phyloP scores from a whole-genome alignment of 2,113 vertebrate genomes.

The Grammomys surdaster region DNA sequence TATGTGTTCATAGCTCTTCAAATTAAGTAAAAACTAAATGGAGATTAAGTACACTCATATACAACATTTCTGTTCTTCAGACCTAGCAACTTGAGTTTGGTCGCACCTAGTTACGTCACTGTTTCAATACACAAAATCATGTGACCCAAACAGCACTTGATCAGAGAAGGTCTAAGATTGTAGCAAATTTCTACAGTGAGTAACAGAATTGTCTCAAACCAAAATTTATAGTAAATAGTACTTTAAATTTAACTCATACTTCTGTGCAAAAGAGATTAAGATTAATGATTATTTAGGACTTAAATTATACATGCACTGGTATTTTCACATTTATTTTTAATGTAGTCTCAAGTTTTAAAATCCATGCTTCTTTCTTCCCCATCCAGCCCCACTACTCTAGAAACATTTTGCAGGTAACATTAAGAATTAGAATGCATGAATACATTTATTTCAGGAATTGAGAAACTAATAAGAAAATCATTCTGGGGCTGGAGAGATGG shows the following conservation, averaged over 20 bases:
- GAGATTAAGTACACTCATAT: not conserved
- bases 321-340: conserved; percentile 4
- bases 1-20: not conserved
- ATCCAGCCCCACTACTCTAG: not conserved
- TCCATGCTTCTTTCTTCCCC: conserved; percentile 1
- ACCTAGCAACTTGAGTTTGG: not conserved
- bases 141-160: not conserved
- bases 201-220: not conserved
- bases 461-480: not conserved
- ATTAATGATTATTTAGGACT: not conserved
- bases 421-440: not conserved
- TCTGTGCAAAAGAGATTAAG: not conserved
- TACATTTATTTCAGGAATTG: not conserved
- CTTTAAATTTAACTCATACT: conserved; percentile 40
- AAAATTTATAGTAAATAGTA: conserved; percentile 37
- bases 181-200: conserved; percentile 43
- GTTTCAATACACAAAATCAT: conserved; percentile 3
- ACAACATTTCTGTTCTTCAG: not conserved
- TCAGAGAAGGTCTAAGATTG: not conserved
- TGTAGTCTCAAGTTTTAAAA: conserved; percentile 9
- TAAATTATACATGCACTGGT: conserved; percentile 8
- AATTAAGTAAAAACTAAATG: not conserved
- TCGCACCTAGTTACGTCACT: not conserved
- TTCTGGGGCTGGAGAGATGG: not conserved
- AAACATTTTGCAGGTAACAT: not conserved